These are phyloP conservation scores for Dissostichus mawsoni DNA, from an alignment of 2,113 vertebrate species.

Conservation along the genomic window DNA sequence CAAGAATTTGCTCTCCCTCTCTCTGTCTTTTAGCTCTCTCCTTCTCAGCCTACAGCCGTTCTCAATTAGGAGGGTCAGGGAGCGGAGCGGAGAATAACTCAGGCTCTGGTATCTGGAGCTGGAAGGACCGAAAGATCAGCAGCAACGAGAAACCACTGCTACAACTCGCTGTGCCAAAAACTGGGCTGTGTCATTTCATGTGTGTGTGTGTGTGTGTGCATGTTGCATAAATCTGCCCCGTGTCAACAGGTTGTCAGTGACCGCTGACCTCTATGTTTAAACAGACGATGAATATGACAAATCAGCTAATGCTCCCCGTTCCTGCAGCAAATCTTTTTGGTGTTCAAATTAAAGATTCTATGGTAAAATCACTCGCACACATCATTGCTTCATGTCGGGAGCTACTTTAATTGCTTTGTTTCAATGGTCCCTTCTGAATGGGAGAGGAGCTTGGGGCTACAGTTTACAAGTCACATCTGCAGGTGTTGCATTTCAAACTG, in stretches of 20 bases:
- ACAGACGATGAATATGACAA: conserved; percentile 53
- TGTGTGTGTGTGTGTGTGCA: conserved; percentile 11
- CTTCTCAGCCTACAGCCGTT: conserved; percentile 78
- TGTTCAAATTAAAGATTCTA: conserved; percentile 7
- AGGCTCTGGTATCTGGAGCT: conserved; percentile 78
- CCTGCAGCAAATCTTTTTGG: background rate
- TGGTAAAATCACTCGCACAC: conserved; percentile 11
- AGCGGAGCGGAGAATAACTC: conserved; percentile 77
- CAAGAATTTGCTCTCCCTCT: conserved; percentile 44
- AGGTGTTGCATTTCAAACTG: conserved; percentile 80
- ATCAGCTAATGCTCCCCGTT: conserved; percentile 44
- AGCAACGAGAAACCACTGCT: conserved; percentile 71
- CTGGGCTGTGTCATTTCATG: conserved; percentile 18
- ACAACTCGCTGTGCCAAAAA: conserved; percentile 19
- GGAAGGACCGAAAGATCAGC: conserved; percentile 66
- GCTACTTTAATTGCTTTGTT: conserved; percentile 81
- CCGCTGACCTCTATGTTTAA: conserved; percentile 65
- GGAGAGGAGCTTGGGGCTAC: conserved; percentile 64
- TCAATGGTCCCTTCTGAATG: conserved; percentile 69
- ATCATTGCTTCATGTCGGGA: conserved; percentile 51
- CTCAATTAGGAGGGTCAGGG: conserved; percentile 83
- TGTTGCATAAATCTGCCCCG: conserved; percentile 66
- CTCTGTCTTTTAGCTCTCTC: conserved; percentile 42
- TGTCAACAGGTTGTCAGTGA: conserved; percentile 74
- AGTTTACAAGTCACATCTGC: conserved; percentile 79